These are phyloP conservation scores for Otocyon megalotis DNA, from an alignment of 2,113 vertebrate genomes.

Conservation along the genomic window DNA sequence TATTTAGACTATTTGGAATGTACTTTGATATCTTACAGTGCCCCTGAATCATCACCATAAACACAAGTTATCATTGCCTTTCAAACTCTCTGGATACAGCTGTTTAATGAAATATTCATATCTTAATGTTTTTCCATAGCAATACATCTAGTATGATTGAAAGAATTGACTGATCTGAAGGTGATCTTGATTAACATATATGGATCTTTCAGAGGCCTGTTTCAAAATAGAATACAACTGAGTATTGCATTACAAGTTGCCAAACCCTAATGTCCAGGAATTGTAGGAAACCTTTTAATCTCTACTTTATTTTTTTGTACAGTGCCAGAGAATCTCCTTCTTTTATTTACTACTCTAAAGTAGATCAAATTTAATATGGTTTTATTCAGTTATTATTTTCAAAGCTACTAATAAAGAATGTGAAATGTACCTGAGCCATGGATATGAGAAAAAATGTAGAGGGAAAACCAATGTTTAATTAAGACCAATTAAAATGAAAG, in stretches of 20 bases:
- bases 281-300: not conserved
- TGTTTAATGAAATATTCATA: constrained; percentile 13
- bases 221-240: not conserved
- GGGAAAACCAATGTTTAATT: not conserved
- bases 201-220: not conserved
- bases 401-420: not conserved
- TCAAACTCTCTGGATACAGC: not conserved
- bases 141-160: not conserved
- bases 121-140: not conserved
- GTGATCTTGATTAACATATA: constrained; percentile 15
- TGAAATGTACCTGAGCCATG: not conserved
- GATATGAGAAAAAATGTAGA: constrained; percentile 21
- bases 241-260: not conserved
- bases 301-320: not conserved
- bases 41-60: not conserved
- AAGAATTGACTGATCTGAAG: not conserved
- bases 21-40: not conserved
- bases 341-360: not conserved
- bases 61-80: not conserved
- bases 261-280: not conserved
- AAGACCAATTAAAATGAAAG: not conserved
- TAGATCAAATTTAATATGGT: not conserved
- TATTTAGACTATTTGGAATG: constrained; percentile 21
- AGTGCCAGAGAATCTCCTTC: not conserved
- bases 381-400: constrained; percentile 6